These are phyloP conservation scores for Drosophila micromelanica DNA, from an alignment of 1,140 invertebrate species.

Conservation along the genomic window DNA sequence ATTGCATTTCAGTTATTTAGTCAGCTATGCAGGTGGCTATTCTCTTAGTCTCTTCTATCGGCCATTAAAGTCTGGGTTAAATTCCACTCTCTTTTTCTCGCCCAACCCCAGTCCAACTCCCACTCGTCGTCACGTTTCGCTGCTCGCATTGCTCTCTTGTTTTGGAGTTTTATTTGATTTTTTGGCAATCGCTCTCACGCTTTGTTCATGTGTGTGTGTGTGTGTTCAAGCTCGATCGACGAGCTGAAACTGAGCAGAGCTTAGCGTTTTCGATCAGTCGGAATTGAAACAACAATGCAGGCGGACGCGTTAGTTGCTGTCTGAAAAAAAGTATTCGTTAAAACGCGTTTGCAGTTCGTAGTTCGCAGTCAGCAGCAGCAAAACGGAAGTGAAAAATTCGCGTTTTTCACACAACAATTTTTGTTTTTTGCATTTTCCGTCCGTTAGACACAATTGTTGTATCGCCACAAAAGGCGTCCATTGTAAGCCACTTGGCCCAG, in stretches of 20 bases:
- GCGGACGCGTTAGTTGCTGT: conserved; percentile 70
- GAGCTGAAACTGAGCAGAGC: conserved; percentile 42
- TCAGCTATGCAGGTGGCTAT: background rate
- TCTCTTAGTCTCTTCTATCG: background rate
- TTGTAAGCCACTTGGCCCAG: conserved; percentile 67
- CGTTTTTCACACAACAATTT: conserved; percentile 80
- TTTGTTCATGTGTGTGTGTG: conserved; percentile 3
- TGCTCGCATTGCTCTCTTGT: background rate
- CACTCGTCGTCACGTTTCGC: conserved; percentile 24
- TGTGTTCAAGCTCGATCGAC: conserved; percentile 52
- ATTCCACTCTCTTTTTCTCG: conserved; percentile 8
- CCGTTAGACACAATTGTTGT: conserved; percentile 69
- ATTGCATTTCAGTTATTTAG: background rate
- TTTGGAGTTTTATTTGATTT: conserved; percentile 11
- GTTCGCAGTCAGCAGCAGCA: conserved; percentile 28
- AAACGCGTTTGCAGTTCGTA: conserved; percentile 69
- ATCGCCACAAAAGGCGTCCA: conserved; percentile 65
- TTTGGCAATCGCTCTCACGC: conserved; percentile 50
- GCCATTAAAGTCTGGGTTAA: background rate
- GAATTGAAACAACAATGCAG: conserved; percentile 75
- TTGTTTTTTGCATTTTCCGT: conserved; percentile 78
- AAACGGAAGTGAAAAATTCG: conserved; percentile 81
- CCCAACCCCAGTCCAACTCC: conserved; percentile 35
- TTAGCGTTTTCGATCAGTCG: conserved; percentile 70
- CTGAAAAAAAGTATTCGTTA: conserved; percentile 35